phyloP scores from a whole-genome alignment of 2,888 invertebrate species.

The Drosophila ochracea region DNA sequence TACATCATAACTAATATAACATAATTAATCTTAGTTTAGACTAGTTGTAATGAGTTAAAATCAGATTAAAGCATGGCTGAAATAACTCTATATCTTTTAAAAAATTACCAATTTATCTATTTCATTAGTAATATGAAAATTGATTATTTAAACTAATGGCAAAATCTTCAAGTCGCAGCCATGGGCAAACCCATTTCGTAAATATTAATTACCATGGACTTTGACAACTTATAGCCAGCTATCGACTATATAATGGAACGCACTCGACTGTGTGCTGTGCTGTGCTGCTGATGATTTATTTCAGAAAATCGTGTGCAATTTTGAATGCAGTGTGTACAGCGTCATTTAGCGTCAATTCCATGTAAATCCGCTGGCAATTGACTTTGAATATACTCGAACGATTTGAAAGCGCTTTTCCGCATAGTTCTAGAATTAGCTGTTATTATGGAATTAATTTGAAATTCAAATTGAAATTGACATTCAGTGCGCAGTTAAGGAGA shows the following conservation, averaged over 20 bases:
- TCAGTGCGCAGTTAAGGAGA: slow-evolving; percentile 33
- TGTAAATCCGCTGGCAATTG: slow-evolving; percentile 47
- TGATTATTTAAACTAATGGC: not conserved
- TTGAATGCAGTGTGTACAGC: slow-evolving; percentile 32
- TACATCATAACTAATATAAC: not conserved
- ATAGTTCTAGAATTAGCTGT: slow-evolving; percentile 31
- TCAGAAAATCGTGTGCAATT: slow-evolving; percentile 14
- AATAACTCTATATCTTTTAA: not conserved
- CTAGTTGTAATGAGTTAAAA: not conserved
- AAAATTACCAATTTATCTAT: not conserved
- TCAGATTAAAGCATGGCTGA: not conserved
- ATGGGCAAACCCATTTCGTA: not conserved
- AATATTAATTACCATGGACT: not conserved
- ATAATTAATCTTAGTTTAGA: not conserved
- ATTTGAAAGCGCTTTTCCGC: slow-evolving; percentile 45
- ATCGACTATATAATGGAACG: slow-evolving; percentile 5
- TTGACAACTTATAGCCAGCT: not conserved
- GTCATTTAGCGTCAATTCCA: slow-evolving; percentile 41
- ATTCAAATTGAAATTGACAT: slow-evolving; percentile 49
- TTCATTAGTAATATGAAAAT: not conserved
- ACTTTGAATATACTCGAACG: slow-evolving; percentile 41
- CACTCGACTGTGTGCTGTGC: not conserved
- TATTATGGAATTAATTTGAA: slow-evolving; percentile 18
- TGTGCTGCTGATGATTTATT: not conserved
- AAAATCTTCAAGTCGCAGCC: not conserved